Evolutionary conservation across 2,113 vertebrate genomes (phyloP).

Genomic region (Serilophus lunatus): DNA sequence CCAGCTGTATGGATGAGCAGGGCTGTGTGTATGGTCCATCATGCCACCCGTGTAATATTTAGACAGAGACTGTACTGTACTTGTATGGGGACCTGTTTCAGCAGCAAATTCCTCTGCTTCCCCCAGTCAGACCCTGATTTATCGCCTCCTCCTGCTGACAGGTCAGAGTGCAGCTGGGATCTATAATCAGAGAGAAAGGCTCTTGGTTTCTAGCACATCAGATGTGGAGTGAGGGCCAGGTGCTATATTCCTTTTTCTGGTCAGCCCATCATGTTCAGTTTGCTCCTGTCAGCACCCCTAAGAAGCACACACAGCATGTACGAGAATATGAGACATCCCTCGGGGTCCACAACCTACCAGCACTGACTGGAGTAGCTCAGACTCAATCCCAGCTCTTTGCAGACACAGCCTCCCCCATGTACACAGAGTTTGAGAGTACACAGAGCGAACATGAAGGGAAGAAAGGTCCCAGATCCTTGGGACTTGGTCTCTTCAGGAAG

Average conservation of each 20-base stretch:
- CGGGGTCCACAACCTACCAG: neutral
- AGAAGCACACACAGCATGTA: neutral
- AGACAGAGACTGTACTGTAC: neutral
- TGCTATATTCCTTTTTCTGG: neutral
- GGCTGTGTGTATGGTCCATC: neutral
- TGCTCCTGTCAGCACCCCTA: neutral
- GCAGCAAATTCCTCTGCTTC: neutral
- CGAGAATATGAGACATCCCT: neutral
- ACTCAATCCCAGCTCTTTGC: neutral
- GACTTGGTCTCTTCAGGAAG: neutral
- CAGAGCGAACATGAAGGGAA: fast-evolving
- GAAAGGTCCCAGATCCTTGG: neutral
- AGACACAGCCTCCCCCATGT: neutral
- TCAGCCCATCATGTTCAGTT: neutral
- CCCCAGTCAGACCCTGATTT: neutral
- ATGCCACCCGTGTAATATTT: neutral
- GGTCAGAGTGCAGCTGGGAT: neutral
- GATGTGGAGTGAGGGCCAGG: neutral
- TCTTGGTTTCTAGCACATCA: neutral
- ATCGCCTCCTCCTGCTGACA: neutral
- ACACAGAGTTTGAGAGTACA: neutral
- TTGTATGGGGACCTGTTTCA: neutral
- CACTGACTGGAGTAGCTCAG: neutral
- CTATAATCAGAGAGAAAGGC: neutral
- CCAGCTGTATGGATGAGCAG: neutral